These are phyloP conservation scores for Cyrtonyx montezumae DNA, from an alignment of 2,113 vertebrate species.

Conservation along the genomic window DNA sequence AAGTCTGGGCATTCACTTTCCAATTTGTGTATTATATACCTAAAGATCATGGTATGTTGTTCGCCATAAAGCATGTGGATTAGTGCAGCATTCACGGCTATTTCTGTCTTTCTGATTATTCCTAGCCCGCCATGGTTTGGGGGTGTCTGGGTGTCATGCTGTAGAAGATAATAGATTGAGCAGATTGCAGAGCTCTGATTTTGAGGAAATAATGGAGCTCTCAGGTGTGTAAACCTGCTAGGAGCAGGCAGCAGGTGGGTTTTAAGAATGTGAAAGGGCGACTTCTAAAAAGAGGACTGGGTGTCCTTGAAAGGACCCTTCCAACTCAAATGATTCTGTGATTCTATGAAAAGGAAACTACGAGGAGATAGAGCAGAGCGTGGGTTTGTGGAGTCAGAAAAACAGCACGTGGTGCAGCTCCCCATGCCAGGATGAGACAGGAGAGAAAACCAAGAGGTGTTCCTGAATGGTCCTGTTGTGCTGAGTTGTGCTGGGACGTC, in stretches of 20 bases:
- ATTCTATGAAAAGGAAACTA: not conserved
- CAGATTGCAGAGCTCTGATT: not conserved
- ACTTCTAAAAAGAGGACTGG: not conserved
- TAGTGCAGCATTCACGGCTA: not conserved
- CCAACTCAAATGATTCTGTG: no score
- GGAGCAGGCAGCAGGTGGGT: not conserved
- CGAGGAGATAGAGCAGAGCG: not conserved
- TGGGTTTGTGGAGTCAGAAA: not conserved
- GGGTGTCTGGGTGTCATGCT: not conserved
- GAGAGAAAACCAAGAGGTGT: fast-evolving
- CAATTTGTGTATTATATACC: not conserved
- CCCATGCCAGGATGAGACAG: not conserved
- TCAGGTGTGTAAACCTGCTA: not conserved
- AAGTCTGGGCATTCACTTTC: not conserved
- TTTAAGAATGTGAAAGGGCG: not conserved
- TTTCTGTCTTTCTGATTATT: not conserved
- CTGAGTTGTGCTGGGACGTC: not conserved
- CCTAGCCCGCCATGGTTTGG: not conserved
- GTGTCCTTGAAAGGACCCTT: no score
- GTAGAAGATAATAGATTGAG: not conserved
- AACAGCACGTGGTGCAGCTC: not conserved
- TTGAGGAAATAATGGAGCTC: not conserved
- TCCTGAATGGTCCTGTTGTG: not conserved
- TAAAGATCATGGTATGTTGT: not conserved
- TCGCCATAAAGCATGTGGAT: not conserved